These are phyloP conservation scores for Hydroisotoma schaefferi DNA, from an alignment of 2,888 invertebrate species.

Conservation along the genomic window DNA sequence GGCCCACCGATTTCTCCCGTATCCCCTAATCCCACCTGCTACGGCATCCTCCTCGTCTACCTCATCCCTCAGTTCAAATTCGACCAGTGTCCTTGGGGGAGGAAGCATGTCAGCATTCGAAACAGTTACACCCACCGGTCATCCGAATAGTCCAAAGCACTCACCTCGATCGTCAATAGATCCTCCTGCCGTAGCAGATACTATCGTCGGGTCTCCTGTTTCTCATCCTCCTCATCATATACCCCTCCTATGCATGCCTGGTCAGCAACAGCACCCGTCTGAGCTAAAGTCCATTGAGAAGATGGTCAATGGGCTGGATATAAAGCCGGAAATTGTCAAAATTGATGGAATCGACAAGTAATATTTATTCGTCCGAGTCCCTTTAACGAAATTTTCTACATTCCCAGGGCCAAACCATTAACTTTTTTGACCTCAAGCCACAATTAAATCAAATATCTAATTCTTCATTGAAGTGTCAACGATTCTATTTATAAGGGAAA, in stretches of 20 bases:
- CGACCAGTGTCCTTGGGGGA: conserved; percentile 53
- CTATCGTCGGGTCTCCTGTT: conserved; percentile 17
- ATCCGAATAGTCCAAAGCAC: conserved; percentile 55
- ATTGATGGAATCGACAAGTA: conserved; percentile 47
- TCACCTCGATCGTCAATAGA: conserved; percentile 50
- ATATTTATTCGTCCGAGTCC: conserved; percentile 20
- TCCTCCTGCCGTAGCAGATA: conserved; percentile 55
- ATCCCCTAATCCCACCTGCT: conserved; percentile 66
- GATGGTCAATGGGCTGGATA: conserved; percentile 94
- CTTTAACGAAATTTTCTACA: conserved; percentile 3
- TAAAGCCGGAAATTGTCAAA: conserved; percentile 57
- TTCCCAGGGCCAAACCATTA: conserved; percentile 14
- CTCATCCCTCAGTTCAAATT: conserved; percentile 48
- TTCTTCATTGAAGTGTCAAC: background rate
- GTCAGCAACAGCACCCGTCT: conserved; percentile 55
- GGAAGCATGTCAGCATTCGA: conserved; percentile 77
- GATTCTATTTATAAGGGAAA: conserved; percentile 4
- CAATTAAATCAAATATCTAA: background rate
- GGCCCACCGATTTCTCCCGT: conserved; percentile 82
- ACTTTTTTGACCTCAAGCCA: conserved; percentile 3
- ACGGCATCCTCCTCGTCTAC: conserved; percentile 52
- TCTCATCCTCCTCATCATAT: conserved; percentile 36
- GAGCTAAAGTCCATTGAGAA: conserved; percentile 95
- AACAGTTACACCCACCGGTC: conserved; percentile 75
- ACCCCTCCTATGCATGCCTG: conserved; percentile 47